Conservation (phyloP, 2,113 vertebrate genomes). For the Cheirogaleus medius region DNA sequence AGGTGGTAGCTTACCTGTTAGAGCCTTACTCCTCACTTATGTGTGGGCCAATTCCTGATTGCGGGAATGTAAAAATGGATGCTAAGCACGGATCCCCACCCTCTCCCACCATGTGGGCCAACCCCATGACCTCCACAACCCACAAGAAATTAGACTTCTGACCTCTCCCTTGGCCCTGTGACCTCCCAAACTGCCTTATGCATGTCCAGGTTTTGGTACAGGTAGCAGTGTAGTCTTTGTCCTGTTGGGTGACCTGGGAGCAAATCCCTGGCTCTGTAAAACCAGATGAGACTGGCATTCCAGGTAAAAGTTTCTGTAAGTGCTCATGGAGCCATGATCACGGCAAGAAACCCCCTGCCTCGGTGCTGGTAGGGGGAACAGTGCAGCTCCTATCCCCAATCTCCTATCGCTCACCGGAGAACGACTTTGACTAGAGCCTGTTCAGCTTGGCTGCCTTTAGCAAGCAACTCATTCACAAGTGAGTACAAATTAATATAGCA, state of each 20-base stretch:
- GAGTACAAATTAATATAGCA: background rate
- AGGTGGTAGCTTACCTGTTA: background rate
- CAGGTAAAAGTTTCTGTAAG: background rate
- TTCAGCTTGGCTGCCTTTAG: background rate
- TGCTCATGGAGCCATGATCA: background rate
- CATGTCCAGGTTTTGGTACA: background rate
- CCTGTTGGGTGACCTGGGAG: background rate
- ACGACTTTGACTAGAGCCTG: background rate
- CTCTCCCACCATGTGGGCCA: background rate
- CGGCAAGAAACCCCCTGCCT: background rate
- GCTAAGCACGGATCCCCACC: background rate
- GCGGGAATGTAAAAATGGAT: background rate
- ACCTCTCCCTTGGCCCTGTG: background rate
- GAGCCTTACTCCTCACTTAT: background rate
- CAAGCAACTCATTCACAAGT: slow-evolving; percentile 24
- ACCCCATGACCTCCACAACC: background rate
- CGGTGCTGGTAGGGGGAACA: background rate
- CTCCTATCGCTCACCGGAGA: background rate
- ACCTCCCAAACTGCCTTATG: background rate
- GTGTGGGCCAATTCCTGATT: background rate
- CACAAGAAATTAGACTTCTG: background rate
- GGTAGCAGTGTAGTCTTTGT: background rate
- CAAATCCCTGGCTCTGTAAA: background rate
- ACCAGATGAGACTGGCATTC: background rate
- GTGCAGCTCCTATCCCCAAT: background rate